Conservation (phyloP, 2,113 vertebrate genomes). For the Proteles cristata region DNA sequence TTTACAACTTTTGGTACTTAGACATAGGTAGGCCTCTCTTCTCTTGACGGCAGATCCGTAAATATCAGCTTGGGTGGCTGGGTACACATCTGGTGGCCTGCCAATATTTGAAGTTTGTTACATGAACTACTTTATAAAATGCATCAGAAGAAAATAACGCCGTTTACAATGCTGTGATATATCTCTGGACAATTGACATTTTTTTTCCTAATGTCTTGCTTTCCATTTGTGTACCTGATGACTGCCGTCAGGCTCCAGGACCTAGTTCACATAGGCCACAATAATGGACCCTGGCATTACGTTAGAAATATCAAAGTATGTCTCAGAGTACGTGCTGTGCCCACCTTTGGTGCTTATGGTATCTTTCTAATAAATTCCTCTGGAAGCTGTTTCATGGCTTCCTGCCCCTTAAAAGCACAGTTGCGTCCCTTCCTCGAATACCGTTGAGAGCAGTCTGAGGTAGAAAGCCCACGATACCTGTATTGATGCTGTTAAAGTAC, state of each 20-base stretch:
- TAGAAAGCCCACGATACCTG: neutral
- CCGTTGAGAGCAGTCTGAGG: neutral
- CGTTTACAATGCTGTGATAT: neutral
- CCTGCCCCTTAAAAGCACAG: neutral
- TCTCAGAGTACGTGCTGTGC: neutral
- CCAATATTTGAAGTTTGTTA: neutral
- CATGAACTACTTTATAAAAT: neutral
- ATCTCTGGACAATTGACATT: neutral
- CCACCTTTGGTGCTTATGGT: neutral
- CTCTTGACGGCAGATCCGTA: neutral
- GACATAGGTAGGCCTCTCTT: neutral
- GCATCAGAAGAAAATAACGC: neutral
- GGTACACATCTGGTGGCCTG: neutral
- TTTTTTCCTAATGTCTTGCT: neutral
- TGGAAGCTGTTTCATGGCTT: neutral
- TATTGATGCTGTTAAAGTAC: too few species aligned
- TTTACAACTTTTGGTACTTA: neutral
- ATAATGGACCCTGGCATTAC: neutral
- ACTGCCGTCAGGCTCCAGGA: neutral
- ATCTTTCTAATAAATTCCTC: neutral
- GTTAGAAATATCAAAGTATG: neutral
- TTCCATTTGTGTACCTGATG: neutral
- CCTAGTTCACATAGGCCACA: neutral
- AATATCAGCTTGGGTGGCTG: neutral
- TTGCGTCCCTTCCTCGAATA: neutral